Percentiles rank a stretch among this genome's conserved stretches.
These are phyloP conservation scores for Onthophagus sagittarius DNA, from an alignment of 2,888 invertebrate genomes.

Conservation along the genomic window DNA sequence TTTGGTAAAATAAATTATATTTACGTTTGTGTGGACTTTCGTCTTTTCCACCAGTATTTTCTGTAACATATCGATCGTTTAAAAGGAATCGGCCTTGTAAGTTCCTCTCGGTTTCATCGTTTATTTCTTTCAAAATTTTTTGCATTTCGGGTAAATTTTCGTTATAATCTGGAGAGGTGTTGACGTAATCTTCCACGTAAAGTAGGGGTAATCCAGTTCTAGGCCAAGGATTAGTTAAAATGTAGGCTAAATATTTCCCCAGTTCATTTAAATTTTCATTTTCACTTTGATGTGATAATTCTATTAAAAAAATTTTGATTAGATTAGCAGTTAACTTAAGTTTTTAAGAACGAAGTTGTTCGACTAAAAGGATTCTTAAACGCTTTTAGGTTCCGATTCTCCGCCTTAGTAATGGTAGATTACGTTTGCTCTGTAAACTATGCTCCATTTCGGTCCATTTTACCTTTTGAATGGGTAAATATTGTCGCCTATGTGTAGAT, in stretches of 20 bases:
- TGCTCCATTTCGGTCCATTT: no score
- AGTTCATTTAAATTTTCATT: slow-evolving; percentile 26
- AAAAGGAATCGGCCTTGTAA: slow-evolving; percentile 25
- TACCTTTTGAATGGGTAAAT: no score
- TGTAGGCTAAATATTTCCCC: slow-evolving; percentile 34
- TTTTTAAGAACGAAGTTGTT: no score
- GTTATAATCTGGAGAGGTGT: slow-evolving; percentile 16
- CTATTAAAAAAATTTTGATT: neutral
- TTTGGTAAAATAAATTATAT: neutral
- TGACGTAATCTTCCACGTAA: slow-evolving; percentile 39
- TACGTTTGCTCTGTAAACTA: no score
- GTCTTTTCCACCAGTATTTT: slow-evolving; percentile 62
- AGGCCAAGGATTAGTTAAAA: slow-evolving; percentile 42
- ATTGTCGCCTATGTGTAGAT: no score
- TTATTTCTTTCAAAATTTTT: neutral
- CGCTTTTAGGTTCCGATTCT: no score
- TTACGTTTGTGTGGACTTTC: slow-evolving; percentile 47
- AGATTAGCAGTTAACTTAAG: neutral
- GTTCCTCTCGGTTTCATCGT: neutral
- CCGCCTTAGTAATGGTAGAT: no score
- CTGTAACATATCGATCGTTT: slow-evolving; percentile 59
- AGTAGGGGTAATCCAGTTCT: slow-evolving; percentile 41
- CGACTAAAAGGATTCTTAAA: no score
- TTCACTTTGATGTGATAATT: neutral
- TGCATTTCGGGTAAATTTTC: slow-evolving; percentile 18